Evolutionary conservation across 2,113 vertebrate genomes (phyloP).

Genomic region (Pluvianellus socialis): DNA sequence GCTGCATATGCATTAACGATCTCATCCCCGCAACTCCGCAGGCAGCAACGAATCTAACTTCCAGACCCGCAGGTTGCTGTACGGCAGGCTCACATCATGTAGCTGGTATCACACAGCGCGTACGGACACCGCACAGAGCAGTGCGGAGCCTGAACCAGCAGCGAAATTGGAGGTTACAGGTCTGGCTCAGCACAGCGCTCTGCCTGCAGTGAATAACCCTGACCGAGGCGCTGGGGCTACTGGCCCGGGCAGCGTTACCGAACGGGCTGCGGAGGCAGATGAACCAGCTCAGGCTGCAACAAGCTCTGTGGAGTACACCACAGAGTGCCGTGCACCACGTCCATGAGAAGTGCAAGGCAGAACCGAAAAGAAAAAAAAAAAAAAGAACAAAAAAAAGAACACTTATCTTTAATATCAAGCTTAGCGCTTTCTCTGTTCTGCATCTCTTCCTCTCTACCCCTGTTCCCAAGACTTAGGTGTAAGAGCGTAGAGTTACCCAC

Average conservation of each 20-base stretch:
- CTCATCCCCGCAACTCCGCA: not conserved
- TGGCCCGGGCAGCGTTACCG: not conserved
- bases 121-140: not conserved
- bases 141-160: not conserved
- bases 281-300: slow-evolving; percentile 4
- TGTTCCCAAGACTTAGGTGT: not conserved
- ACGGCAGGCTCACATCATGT: not conserved
- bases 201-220: not conserved
- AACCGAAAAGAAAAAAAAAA: not conserved
- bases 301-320: not conserved
- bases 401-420: not conserved
- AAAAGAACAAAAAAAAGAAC: not conserved
- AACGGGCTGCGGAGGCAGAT: not conserved
- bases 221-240: not conserved
- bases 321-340: not conserved
- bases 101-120: not conserved
- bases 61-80: not conserved
- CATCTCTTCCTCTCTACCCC: not conserved
- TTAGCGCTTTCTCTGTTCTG: not conserved
- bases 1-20: not conserved
- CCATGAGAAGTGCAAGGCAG: not conserved
- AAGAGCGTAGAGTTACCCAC: not conserved
- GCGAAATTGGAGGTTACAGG: not conserved
- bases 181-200: not conserved
- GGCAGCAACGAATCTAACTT: not conserved